Evolutionary conservation across 1,140 invertebrate genomes (phyloP).

Genomic region (Belonocnema kinseyi): DNA sequence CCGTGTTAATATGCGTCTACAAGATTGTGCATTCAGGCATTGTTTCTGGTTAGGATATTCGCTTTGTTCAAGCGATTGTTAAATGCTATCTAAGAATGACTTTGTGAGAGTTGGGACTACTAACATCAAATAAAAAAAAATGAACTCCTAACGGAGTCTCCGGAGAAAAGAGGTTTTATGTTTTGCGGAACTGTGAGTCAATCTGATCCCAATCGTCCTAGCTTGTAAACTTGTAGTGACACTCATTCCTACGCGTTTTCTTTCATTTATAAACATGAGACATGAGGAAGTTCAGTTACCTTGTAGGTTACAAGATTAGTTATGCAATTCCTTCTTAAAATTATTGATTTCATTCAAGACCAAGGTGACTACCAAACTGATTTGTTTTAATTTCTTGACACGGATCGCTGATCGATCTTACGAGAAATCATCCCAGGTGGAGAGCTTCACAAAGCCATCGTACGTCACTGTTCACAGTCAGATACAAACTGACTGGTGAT

Average conservation of each 20-base stretch:
- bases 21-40: background rate
- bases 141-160: constrained; percentile 21
- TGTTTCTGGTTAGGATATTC: constrained; percentile 2
- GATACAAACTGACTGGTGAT: no score
- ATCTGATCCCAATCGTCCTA: background rate
- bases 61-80: background rate
- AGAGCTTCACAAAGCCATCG: no score
- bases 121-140: background rate
- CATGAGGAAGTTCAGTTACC: background rate
- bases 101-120: background rate
- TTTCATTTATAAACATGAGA: background rate
- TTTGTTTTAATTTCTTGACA: no score
- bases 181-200: constrained; percentile 23
- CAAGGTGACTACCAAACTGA: no score
- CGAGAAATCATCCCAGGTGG: no score
- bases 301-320: no score
- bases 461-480: no score
- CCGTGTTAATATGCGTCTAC: background rate
- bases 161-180: constrained; percentile 11
- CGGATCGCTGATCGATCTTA: no score
- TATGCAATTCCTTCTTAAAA: no score
- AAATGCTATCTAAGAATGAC: constrained; percentile 3
- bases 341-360: no score
- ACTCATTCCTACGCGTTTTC: constrained; percentile 4
- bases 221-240: background rate